Conservation (phyloP, 2,113 vertebrate species). For the Ochotona curzoniae region DNA sequence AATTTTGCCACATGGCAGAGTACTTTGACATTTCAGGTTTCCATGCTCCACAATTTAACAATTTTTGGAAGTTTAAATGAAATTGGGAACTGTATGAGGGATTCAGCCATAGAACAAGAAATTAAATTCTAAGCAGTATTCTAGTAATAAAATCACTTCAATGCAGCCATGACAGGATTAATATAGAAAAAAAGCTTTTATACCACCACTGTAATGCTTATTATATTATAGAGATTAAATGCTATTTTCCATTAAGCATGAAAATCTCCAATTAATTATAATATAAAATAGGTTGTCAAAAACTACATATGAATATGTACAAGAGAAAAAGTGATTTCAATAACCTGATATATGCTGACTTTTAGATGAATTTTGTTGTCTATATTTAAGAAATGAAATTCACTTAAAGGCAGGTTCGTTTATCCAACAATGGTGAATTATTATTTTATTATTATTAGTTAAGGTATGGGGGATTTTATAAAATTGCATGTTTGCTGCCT, state of each 20-base stretch:
- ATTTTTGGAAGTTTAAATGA: background rate
- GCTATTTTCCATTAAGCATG: background rate
- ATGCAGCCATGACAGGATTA: background rate
- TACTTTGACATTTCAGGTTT: background rate
- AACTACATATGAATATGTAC: background rate
- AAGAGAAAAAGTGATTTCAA: background rate
- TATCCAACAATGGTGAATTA: background rate
- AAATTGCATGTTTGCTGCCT: background rate
- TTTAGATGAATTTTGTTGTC: background rate
- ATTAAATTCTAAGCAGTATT: background rate
- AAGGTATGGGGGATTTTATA: background rate
- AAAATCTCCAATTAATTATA: background rate
- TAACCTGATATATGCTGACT: background rate
- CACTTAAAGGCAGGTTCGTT: background rate
- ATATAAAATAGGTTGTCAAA: background rate
- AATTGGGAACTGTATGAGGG: background rate
- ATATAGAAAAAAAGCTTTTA: background rate
- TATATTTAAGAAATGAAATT: background rate
- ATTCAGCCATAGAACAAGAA: background rate
- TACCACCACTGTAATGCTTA: background rate
- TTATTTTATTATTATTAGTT: background rate
- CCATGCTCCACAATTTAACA: conserved; percentile 10
- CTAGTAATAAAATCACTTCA: background rate
- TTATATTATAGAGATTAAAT: conserved; percentile 14
- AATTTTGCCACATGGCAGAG: background rate